Evolutionary conservation across 1,140 invertebrate genomes (phyloP).

Genomic region (Papilio glaucus): DNA sequence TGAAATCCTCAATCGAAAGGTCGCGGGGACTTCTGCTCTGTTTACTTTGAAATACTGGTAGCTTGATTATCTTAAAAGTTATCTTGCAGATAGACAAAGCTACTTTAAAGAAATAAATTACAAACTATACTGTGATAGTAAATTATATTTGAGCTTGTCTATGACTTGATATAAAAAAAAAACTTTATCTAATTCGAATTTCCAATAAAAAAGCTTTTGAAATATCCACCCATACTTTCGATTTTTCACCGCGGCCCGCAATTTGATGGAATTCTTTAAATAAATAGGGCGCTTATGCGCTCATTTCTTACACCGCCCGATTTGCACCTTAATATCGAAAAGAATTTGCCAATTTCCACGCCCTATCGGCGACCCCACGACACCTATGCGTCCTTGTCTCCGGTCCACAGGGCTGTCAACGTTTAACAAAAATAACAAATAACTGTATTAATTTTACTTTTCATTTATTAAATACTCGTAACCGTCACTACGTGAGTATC

Average conservation of each 20-base stretch:
- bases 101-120: background rate
- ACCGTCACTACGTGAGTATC: no score
- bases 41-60: background rate
- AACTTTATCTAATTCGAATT: no score
- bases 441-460: background rate
- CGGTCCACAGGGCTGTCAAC: conserved; percentile 18
- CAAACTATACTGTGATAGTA: background rate
- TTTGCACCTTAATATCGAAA: conserved; percentile 58
- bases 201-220: background rate
- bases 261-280: conserved; percentile 39
- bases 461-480: no score
- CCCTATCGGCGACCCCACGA: conserved; percentile 67
- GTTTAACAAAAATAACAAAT: conserved; percentile 19
- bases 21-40: conserved; percentile 11
- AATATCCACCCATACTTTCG: background rate
- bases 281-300: conserved; percentile 41
- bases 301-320: conserved; percentile 41
- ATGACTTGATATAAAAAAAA: no score
- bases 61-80: background rate
- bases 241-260: background rate
- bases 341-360: conserved; percentile 69
- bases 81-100: background rate
- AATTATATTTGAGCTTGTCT: no score
- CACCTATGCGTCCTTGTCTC: conserved; percentile 65
- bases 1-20: conserved; percentile 44